Evolutionary conservation across 2,888 invertebrate species (phyloP).

Genomic region (Ctena decussata): DNA sequence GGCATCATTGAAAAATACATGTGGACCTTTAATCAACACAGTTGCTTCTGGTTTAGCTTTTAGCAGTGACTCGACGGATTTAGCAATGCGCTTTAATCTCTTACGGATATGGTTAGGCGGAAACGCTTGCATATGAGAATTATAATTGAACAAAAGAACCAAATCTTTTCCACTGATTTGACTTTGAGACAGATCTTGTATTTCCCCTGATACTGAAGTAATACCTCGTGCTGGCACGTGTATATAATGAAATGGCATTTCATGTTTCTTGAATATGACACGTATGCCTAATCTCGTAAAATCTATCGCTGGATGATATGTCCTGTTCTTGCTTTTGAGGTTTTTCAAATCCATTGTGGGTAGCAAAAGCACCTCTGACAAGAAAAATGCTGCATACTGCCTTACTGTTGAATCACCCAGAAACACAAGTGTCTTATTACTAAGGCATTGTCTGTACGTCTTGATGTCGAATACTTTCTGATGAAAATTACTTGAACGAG

Average conservation of each 20-base stretch:
- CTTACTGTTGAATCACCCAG: not conserved
- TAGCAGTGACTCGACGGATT: slow-evolving; percentile 13
- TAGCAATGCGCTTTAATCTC: slow-evolving; percentile 1
- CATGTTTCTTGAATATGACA: too few relatives aligned
- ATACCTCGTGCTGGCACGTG: too few relatives aligned
- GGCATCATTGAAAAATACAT: slow-evolving; percentile 26
- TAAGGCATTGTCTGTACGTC: not conserved
- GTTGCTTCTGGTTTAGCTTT: slow-evolving; percentile 36
- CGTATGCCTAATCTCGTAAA: too few relatives aligned
- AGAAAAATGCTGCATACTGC: not conserved
- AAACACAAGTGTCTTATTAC: not conserved
- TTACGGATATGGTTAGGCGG: slow-evolving; percentile 18
- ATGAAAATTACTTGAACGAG: too few relatives aligned
- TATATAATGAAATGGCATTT: too few relatives aligned
- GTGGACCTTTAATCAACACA: slow-evolving; percentile 50
- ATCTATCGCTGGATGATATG: not conserved
- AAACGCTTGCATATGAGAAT: slow-evolving; percentile 38
- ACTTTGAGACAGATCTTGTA: too few relatives aligned
- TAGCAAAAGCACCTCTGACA: not conserved
- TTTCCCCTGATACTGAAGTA: too few relatives aligned
- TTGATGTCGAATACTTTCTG: not conserved
- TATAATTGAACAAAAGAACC: too few relatives aligned
- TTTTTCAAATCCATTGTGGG: not conserved
- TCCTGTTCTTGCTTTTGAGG: not conserved
- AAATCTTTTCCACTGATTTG: too few relatives aligned